Evolutionary conservation across 1,140 invertebrate species (phyloP).

Genomic region (Euwallacea similis): DNA sequence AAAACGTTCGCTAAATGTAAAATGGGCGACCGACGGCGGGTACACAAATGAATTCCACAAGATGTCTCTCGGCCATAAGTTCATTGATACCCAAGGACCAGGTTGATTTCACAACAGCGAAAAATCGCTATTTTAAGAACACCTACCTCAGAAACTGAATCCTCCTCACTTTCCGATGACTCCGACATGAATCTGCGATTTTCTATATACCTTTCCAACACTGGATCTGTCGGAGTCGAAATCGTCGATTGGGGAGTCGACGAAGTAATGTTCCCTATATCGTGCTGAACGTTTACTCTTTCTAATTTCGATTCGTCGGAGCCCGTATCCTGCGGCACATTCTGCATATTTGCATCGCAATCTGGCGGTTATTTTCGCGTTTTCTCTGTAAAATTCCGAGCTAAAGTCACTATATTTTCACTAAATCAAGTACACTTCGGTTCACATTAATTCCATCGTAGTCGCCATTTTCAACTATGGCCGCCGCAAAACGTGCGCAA

Average conservation of each 20-base stretch:
- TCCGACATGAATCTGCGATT: slow-evolving; percentile 84
- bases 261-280: slow-evolving; percentile 62
- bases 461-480: slow-evolving; percentile 55
- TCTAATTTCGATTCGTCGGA: slow-evolving; percentile 78
- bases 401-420: slow-evolving; percentile 49
- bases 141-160: slow-evolving; percentile 87
- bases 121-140: neutral
- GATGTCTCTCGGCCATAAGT: slow-evolving; percentile 54
- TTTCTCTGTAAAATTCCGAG: slow-evolving; percentile 39
- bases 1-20: slow-evolving; percentile 7
- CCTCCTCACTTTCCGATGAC: slow-evolving; percentile 89
- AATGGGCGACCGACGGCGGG: slow-evolving; percentile 44
- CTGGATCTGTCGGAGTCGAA: slow-evolving; percentile 72
- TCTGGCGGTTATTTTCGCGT: slow-evolving; percentile 45
- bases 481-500: slow-evolving; percentile 28
- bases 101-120: slow-evolving; percentile 25
- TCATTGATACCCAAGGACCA: slow-evolving; percentile 53
- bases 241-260: slow-evolving; percentile 65
- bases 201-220: slow-evolving; percentile 77
- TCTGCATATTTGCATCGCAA: slow-evolving; percentile 82
- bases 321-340: slow-evolving; percentile 74
- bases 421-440: slow-evolving; percentile 47
- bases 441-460: slow-evolving; percentile 51
- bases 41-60: slow-evolving; percentile 49
- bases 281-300: slow-evolving; percentile 62